Percentiles rank a stretch among this genome's conserved stretches.
Conservation (phyloP, 2,113 vertebrate species). For the Nesogale talazaci region DNA sequence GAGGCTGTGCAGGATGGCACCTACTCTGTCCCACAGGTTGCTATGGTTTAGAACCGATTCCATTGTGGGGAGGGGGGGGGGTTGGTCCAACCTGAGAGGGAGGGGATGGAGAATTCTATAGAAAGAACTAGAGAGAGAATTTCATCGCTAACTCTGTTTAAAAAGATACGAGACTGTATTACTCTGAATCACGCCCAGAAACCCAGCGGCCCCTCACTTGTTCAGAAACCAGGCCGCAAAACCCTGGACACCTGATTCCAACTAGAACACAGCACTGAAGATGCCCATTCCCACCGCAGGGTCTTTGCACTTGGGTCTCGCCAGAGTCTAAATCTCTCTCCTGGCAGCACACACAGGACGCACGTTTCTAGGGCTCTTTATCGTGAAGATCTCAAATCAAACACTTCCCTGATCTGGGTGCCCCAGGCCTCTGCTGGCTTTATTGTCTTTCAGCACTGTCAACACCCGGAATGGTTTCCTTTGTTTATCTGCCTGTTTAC, state of each 20-base stretch:
- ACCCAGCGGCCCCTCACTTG: not conserved
- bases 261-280: not conserved
- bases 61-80: too few species aligned
- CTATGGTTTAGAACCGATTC: too few species aligned
- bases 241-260: not conserved
- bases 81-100: not conserved
- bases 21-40: too few species aligned
- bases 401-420: not conserved
- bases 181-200: not conserved
- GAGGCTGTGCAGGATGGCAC: too few species aligned
- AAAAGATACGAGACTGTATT: too few species aligned
- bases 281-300: not conserved
- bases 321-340: not conserved
- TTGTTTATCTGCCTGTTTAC: constrained; percentile 49
- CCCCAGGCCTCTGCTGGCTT: not conserved
- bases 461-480: constrained; percentile 45
- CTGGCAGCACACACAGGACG: not conserved
- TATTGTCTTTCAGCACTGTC: constrained; percentile 5
- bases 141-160: not conserved
- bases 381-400: not conserved
- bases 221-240: constrained; percentile 17
- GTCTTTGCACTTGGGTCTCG: not conserved
- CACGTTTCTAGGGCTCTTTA: not conserved
- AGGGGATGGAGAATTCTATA: not conserved
- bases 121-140: not conserved